Evolutionary conservation across 1,140 invertebrate genomes (phyloP), one percentile per base, ranked within the genome.

Genomic region (Heliothis virescens): DNA sequence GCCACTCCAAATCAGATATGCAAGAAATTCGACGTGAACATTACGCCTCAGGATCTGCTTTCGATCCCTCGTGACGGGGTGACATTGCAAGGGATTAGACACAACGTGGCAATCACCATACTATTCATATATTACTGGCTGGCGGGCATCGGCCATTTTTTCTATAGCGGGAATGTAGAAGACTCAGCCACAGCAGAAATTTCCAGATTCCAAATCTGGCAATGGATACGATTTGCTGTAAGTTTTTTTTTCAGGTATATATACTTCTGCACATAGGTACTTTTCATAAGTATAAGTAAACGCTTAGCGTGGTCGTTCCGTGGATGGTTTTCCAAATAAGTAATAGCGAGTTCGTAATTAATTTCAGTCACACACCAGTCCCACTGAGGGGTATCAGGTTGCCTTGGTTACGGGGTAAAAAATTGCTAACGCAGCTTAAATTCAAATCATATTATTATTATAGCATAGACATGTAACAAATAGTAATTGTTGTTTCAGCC

Each of bases 181-280:
- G 97, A 97, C 90, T 97, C 97, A 0, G 97, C 97, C 5, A 97
- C 97, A 0, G 97, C 97, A 3, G 97, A 97, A 90, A 97, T 97
- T 82, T 97, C 96, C 3, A 95, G 97, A 60, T 96, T 95, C 13
- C 96, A 97, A 92, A 95, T 97, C 50, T 97, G 97, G 97, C 97
- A 97, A 89, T 97, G 97, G 96, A 96, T 97, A 74, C 91, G 95
- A 78, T 96, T 97, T 85, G 89, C 95, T 83, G 96, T 96, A 86
- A 92, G 88, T 87, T 74, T 77, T 79, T 5, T 47, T 75, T n/a
- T 72, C 48, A 47, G 29, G 1, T 59, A 50, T 78, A 18, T 60
- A 1, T 18, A 59, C 10, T 3, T 53, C 15, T 53, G 2, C n/a
- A n/a, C 15, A n/a, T n/a, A 53, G 4, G 5, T 53, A n/a, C 15